Evolutionary conservation across 2,888 invertebrate genomes (phyloP), one percentile per base, ranked within the genome.

Genomic region (Selenia dentaria): DNA sequence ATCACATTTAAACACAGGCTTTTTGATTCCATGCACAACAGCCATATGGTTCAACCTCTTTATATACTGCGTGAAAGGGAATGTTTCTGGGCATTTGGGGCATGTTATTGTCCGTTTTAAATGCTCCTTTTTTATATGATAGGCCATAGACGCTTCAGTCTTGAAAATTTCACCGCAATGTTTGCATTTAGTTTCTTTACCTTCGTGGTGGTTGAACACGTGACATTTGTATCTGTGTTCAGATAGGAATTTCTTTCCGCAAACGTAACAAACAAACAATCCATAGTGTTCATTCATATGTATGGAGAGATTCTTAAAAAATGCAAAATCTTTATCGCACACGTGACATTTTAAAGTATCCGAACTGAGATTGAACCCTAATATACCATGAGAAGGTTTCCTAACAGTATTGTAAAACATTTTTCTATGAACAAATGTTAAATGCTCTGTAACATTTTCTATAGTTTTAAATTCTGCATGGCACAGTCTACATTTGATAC

Each of bases 21-120:
- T 81, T 0, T 78, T 70, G 0, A 77, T 69, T 0, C 83, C 83
- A 3, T 85, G 85, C 0, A 61, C 63, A 16, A 73, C 69, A 0
- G 79, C 81, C 70, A 84, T 73, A 49, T 84, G 85, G 6, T 79
- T 80, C 37, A 83, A 80, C 8, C 81, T 56, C 4, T 70, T 59
- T 24, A 81, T 79, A 27, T 84, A 84, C n/a, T 84, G 83, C 0
- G 74, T 62, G 28, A 84, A 83, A 0, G 82, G 51, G 6, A 48
- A 48, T 1, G 41, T 48, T 20, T 80, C 80, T 0, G 78, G 70
- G 42, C 85, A 85, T 10, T 79, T 77, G 0, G 78, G 68, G 24
- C 85, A 85, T 27, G 82, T 83, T 13, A 82, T 42, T 6, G 33
- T 79, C 0, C 78, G 57, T 41, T 84, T 83, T 0, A 81, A 11